These are phyloP conservation scores for Neomonachus schauinslandi DNA, from an alignment of 2,113 vertebrate species.

Conservation along the genomic window DNA sequence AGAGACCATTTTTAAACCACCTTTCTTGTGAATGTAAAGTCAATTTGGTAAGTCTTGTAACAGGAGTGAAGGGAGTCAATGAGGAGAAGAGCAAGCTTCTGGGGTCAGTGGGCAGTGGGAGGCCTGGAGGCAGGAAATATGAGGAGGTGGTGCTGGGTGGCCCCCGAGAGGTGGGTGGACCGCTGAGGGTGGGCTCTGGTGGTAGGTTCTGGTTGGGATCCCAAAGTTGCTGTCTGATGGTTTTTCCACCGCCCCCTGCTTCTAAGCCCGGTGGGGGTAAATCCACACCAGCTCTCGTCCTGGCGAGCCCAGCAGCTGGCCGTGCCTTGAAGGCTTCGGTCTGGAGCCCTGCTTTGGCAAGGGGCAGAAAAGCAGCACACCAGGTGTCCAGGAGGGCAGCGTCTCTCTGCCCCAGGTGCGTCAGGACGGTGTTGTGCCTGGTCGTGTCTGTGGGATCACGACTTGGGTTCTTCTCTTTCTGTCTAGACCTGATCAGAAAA, in stretches of 20 bases:
- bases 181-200: not conserved
- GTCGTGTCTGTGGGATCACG: not conserved
- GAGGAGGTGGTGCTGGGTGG: not conserved
- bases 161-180: not conserved
- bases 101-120: not conserved
- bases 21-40: not conserved
- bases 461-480: not conserved
- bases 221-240: not conserved
- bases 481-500: not conserved
- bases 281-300: not conserved
- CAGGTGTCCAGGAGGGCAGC: fast-evolving
- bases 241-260: not conserved
- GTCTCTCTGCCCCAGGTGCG: not conserved
- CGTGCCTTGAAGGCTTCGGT: not conserved
- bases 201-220: not conserved
- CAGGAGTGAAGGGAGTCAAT: not conserved
- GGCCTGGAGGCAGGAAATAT: not conserved
- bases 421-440: no score
- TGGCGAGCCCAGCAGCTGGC: not conserved
- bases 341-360: not conserved
- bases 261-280: not conserved
- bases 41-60: not conserved
- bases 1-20: not conserved
- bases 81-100: not conserved
- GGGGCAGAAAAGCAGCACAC: fast-evolving